Evolutionary conservation across 2,113 vertebrate species (phyloP), one percentile per base, ranked within the genome.

Genomic region (Chaetura pelagica): DNA sequence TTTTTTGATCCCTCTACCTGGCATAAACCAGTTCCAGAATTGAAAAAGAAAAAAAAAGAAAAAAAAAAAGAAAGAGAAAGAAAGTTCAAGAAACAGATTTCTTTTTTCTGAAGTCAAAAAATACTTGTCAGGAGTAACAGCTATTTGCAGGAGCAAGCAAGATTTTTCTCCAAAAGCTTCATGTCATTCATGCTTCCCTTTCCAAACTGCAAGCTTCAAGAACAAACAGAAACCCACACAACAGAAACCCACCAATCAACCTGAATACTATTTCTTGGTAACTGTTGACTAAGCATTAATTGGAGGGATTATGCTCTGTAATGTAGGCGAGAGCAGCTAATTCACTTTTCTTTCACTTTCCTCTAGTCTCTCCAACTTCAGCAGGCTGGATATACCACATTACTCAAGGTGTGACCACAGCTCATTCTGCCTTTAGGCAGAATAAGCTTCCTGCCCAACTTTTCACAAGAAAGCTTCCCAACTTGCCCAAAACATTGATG

Each of bases 311-410:
- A 68, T 6, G 23, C 18, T 44, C 13, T 38, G 38, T 69, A 23
- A 73, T 34, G 15, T 34, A 59, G 15, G 49, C 15, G 30, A 24
- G n/a, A 54, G n/a, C 8, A 73, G 38, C 44, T 63, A 30, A n/a
- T 12, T 49, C 26, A 27, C 6, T 18, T 34, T 55, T 72, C 24
- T 71, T 59, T 51, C 55, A 49, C 42, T 4, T 20, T 13, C 5
- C 19, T 67, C 58, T 6, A 4, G 12, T n/a, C 23, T 68, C 54
- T 77, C 48, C 6, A 63, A 38, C 21, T 16, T 48, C 1, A 67
- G 52, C 12, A 55, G 2, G 0, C 14, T 6, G 48, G 17, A 49
- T 9, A 49, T 9, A 16, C 0, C 11, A 2, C 9, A 24, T 49
- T 61, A 69, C 62, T 75, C 7, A 32, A 34, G 46, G 62, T 2